Evolutionary conservation across 2,113 vertebrate species (phyloP), one percentile per base, ranked within the genome.

Genomic region (Pseudorectes ferrugineus): DNA sequence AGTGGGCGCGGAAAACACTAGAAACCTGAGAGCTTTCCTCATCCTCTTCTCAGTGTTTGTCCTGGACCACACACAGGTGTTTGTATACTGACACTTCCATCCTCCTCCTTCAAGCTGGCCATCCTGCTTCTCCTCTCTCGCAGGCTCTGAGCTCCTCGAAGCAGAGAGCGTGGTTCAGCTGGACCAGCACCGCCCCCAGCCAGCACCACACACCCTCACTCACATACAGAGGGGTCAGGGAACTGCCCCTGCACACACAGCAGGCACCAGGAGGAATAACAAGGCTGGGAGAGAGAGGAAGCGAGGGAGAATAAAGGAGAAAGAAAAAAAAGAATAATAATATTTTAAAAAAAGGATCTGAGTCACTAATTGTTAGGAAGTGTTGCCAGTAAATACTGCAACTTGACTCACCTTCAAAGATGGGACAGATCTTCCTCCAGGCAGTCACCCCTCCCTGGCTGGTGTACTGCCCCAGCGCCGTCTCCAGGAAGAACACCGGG

Each of bases 361-460:
- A 83, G 55, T 46, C 62, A 36, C 24, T 76, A 33, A 23, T 11
- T 28, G 17, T 54, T 42, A 80, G 45, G 68, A 85, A 46, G 29
- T 5, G 26, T 21, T 79, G 78, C 63, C 62, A 90, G 82, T 14
- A 73, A 57, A 80, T 84, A 26, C n/a, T 3, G 7, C 70, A 73
- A 65, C 3, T 74, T 61, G 46, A 93, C 97, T 91, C 65, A 99
- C 99, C 99, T 98, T 99, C 97, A 70, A 99, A 98, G 96, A 99
- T 98, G 79, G 99, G 99, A 46, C 99, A 99, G 83, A 99, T 99
- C 97, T 99, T 99, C 96, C 97, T 98, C 99, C 99, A 99, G 92
- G 99, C 98, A 0, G 99, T 99, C 46, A 99, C 95, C 2, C 98
- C 98, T 5, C 99, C 98, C 92, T 99, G 98, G 59, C 98, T 99